Evolutionary conservation across 2,797 vertebrate genomes (phyloP), one percentile per base, ranked within the genome.

Genomic region (Girardinus metallicus): DNA sequence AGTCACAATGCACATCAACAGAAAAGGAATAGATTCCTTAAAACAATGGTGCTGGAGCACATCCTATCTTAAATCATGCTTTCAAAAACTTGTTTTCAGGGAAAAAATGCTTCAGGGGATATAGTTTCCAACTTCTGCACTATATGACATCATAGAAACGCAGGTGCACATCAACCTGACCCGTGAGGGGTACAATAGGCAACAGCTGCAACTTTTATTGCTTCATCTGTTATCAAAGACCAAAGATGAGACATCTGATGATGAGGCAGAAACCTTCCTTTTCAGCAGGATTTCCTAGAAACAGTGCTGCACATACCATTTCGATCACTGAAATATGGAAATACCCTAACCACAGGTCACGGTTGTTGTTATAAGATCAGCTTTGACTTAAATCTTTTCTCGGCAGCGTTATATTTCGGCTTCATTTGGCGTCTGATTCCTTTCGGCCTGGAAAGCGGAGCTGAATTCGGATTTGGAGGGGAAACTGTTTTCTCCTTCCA

Each of bases 1-100:
- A 43, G 26, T 73, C 0, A 46, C 18, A 80, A 73, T 18, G 47
- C 8, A 36, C 18, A 23, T 29, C 11, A 10, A 70, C 44, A 34
- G 51, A 74, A 13, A 11, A 49, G 1, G 64, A 70, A 51, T 12
- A 36, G 2, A 64, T 75, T 74, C 55, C 72, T 62, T 53, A 9
- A 41, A 70, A 71, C 36, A 31, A 80, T 55, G 36, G 43, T 41
- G 31, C 36, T 36, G 68, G 46, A 84, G 12, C 21, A 43, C 47
- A 39, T 55, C 60, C 39, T 43, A 29, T 51, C 31, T 75, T 46
- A 64, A 68, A 29, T 75, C 39, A 39, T 41, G 13, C 16, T 60
- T 16, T 41, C 68, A 23, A 71, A n/a, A 49, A 34, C 39, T 73
- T 29, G 36, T 78, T 62, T 78, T 39, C 43, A 46, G 10, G 26